Conservation (phyloP, 1,140 invertebrate genomes). For the Meloidogyne chitwoodi region DNA sequence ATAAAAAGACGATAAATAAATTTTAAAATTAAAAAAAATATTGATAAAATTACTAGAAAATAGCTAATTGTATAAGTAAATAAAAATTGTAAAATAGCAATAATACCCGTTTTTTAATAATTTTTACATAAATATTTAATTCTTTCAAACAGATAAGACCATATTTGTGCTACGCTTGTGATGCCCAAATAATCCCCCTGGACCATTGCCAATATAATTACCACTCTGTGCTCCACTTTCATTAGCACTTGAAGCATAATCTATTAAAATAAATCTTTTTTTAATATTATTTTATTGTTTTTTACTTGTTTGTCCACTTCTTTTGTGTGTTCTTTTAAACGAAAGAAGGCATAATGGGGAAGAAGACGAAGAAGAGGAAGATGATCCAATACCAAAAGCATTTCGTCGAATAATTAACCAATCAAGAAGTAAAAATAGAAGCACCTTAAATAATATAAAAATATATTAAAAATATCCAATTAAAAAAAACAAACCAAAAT, state of each 20-base stretch:
- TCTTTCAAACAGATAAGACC: constrained; percentile 43
- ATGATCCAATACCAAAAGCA: constrained; percentile 29
- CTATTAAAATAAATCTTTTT: not conserved
- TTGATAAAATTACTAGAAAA: too few species aligned
- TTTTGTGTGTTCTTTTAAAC: constrained; percentile 1
- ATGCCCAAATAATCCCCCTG: constrained; percentile 24
- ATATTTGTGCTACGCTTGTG: constrained; percentile 53
- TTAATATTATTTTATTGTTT: not conserved
- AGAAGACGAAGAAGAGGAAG: not conserved
- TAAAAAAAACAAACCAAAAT: constrained; percentile 29
- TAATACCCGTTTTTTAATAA: not conserved
- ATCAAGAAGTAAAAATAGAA: constrained; percentile 52
- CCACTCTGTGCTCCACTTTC: not conserved
- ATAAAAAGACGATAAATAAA: not conserved
- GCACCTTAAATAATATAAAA: not conserved
- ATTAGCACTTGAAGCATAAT: not conserved
- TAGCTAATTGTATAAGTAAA: not conserved
- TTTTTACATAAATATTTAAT: not conserved
- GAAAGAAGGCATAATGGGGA: constrained; percentile 13
- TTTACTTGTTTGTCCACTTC: not conserved
- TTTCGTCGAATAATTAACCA: constrained; percentile 54
- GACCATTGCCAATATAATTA: not conserved
- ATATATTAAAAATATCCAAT: not conserved
- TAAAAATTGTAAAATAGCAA: not conserved
- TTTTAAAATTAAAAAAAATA: not conserved